Percentiles rank a stretch among this genome's conserved stretches.
These are phyloP conservation scores for Lasioglossum albipes DNA, from an alignment of 1,140 invertebrate species.

Conservation along the genomic window DNA sequence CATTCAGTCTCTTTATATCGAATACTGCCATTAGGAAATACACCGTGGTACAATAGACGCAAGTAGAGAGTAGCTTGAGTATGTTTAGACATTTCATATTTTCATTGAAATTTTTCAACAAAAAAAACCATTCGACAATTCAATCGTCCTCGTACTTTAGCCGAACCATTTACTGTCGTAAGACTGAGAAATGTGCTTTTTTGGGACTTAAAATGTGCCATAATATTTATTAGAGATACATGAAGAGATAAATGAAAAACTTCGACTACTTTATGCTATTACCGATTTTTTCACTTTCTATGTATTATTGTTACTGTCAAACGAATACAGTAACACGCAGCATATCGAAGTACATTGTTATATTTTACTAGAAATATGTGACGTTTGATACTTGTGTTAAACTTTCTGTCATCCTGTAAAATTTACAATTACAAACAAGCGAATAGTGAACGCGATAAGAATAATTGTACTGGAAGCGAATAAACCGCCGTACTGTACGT, in stretches of 20 bases:
- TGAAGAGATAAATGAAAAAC: constrained; percentile 11
- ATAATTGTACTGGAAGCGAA: constrained; percentile 6
- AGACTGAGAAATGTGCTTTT: constrained; percentile 64
- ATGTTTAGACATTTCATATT: constrained; percentile 31
- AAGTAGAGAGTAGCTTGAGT: constrained; percentile 30
- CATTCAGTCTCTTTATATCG: constrained; percentile 37
- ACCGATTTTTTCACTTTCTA: constrained; percentile 44
- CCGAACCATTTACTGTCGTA: constrained; percentile 48
- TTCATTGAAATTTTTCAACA: constrained; percentile 37
- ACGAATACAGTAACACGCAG: constrained; percentile 23
- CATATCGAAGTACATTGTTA: constrained; percentile 42
- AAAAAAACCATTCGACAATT: constrained; percentile 23
- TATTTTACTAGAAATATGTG: constrained; percentile 16
- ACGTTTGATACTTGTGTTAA: constrained; percentile 18
- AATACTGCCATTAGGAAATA: constrained; percentile 62
- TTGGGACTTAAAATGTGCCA: constrained; percentile 50
- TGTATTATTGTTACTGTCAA: constrained; percentile 18
- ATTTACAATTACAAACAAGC: constrained; percentile 1
- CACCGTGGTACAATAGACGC: constrained; percentile 27
- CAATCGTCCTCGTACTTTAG: constrained; percentile 39
- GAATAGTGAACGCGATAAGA: neutral
- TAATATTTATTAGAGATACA: constrained; percentile 44
- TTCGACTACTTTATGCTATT: constrained; percentile 24
- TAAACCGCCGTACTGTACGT: neutral
- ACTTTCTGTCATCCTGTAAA: constrained; percentile 17